Conservation (phyloP, 2,113 vertebrate species). For the Tragelaphus scriptus region DNA sequence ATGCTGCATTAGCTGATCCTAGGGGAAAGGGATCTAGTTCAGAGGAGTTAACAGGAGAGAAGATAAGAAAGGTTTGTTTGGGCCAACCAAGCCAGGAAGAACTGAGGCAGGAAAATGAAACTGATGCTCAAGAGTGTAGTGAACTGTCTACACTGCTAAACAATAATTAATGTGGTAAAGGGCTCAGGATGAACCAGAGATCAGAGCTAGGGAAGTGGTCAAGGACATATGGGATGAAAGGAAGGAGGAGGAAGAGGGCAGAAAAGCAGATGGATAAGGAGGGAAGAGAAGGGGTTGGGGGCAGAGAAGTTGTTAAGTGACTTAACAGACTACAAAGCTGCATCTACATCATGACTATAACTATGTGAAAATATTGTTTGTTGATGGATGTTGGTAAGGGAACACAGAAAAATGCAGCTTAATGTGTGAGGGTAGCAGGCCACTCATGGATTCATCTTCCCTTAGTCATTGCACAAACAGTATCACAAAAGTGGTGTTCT, state of each 20-base stretch:
- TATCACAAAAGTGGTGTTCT: neutral
- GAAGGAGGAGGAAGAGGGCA: neutral
- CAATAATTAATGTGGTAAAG: neutral
- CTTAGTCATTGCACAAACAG: neutral
- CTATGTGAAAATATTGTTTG: neutral
- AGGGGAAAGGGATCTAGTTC: neutral
- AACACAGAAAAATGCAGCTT: neutral
- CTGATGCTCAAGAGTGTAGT: neutral
- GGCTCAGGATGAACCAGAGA: neutral
- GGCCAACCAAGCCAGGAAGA: neutral
- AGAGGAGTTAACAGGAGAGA: neutral
- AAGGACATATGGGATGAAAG: neutral
- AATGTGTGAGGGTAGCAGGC: neutral
- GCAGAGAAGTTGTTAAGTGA: neutral
- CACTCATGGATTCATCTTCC: neutral
- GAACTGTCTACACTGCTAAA: neutral
- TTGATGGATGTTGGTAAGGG: neutral
- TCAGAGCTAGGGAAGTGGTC: neutral
- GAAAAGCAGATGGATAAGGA: neutral
- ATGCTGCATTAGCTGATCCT: neutral
- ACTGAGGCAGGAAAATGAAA: neutral
- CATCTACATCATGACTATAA: neutral
- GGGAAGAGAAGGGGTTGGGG: neutral
- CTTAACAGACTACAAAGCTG: neutral
- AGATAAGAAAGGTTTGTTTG: neutral